Evolutionary conservation across 2,888 invertebrate species (phyloP).

Genomic region (Clusia tigrina): DNA sequence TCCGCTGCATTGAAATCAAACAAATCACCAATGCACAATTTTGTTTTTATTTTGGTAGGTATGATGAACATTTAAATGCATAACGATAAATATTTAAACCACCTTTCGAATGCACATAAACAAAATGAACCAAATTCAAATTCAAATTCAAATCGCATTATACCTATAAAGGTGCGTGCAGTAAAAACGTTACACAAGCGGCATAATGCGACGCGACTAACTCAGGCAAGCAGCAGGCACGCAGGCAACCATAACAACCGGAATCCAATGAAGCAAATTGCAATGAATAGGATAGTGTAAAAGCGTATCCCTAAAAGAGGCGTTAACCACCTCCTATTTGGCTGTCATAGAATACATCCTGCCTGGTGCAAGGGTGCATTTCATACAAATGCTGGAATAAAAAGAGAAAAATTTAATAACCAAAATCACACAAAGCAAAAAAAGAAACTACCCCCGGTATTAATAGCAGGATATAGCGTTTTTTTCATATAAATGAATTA

Average conservation of each 20-base stretch:
- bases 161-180: neutral
- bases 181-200: neutral
- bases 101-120: slow-evolving; percentile 3
- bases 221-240: neutral
- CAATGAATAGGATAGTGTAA: neutral
- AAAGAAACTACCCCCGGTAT: neutral
- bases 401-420: neutral
- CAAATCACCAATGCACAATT: too few relatives aligned
- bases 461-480: neutral
- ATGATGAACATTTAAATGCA: too few relatives aligned
- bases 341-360: slow-evolving; percentile 40
- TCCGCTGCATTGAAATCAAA: too few relatives aligned
- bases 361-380: neutral
- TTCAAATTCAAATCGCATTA: neutral
- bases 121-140: too few relatives aligned
- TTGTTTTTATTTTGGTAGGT: too few relatives aligned
- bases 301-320: slow-evolving; percentile 37
- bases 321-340: slow-evolving; percentile 45
- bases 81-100: neutral
- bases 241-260: neutral
- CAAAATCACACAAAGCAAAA: neutral
- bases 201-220: slow-evolving; percentile 19
- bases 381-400: neutral
- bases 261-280: neutral
- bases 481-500: slow-evolving; percentile 14